Conservation (phyloP, 2,888 invertebrate genomes). For the Phanerotoma sp. region DNA sequence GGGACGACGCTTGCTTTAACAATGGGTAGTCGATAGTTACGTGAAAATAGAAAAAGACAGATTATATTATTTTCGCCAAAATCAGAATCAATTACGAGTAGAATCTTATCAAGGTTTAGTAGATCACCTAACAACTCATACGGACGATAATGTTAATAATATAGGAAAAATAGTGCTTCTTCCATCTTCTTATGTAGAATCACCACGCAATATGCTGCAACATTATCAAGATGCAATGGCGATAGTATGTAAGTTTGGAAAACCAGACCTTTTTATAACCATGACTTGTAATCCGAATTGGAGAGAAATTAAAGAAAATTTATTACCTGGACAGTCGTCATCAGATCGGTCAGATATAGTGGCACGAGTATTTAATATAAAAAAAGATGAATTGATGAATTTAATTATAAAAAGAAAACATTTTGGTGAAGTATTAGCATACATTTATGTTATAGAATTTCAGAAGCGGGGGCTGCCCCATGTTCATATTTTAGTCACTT, state of each 20-base stretch:
- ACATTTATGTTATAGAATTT: conserved; percentile 31
- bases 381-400: conserved; percentile 21
- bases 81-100: conserved; percentile 26
- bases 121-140: conserved; percentile 17
- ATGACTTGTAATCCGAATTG: conserved; percentile 48
- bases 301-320: conserved; percentile 32
- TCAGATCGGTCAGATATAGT: conserved; percentile 32
- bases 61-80: conserved; percentile 8
- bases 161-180: conserved; percentile 27
- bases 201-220: conserved; percentile 31
- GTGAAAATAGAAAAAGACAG: conserved; percentile 8
- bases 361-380: conserved; percentile 27
- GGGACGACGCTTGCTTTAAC: conserved; percentile 21
- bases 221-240: too few species aligned
- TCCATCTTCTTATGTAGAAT: conserved; percentile 30
- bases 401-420: conserved; percentile 24
- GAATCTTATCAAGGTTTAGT: conserved; percentile 20
- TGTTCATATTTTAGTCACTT: conserved; percentile 31
- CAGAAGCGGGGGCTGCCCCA: conserved; percentile 35
- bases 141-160: conserved; percentile 5
- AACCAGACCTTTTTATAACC: conserved; percentile 56
- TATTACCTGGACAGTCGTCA: conserved; percentile 26
- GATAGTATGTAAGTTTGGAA: conserved; percentile 42
- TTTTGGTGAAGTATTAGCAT: conserved; percentile 30
- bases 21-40: conserved; percentile 6